phyloP scores from a whole-genome alignment of 2,888 invertebrate species.

The Harpalus rubripes region DNA sequence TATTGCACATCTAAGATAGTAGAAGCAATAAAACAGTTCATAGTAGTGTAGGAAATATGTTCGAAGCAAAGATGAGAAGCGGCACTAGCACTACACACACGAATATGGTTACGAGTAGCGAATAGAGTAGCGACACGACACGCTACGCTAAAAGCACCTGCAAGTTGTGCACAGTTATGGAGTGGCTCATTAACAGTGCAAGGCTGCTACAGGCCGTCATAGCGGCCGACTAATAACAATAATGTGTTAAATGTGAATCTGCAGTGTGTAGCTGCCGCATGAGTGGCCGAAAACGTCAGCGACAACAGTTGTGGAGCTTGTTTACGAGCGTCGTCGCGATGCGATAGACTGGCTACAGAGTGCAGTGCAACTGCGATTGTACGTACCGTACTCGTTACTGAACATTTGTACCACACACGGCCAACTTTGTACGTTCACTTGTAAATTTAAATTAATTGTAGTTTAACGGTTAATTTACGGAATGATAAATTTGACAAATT shows the following conservation, averaged over 20 bases:
- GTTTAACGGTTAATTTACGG: conserved; percentile 49
- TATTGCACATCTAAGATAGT: not conserved
- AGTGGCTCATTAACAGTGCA: conserved; percentile 65
- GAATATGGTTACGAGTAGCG: no score
- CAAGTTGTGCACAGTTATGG: conserved; percentile 59
- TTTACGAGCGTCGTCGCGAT: conserved; percentile 61
- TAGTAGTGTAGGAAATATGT: conserved; percentile 15
- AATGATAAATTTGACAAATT: conserved; percentile 49
- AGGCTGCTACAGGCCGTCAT: conserved; percentile 41
- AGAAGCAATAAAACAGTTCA: conserved; percentile 48
- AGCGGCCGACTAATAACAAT: conserved; percentile 66
- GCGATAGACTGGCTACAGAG: conserved; percentile 51
- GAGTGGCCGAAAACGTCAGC: conserved; percentile 65
- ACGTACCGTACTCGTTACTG: conserved; percentile 28
- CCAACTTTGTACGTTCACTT: conserved; percentile 53
- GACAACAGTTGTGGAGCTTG: conserved; percentile 62
- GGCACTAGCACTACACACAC: not conserved
- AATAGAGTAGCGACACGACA: not conserved
- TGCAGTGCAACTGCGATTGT: conserved; percentile 42
- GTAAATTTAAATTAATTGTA: conserved; percentile 58
- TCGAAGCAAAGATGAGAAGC: conserved; percentile 50
- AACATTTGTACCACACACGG: conserved; percentile 52
- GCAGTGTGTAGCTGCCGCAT: conserved; percentile 60
- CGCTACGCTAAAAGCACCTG: conserved; percentile 61
- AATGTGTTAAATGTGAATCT: conserved; percentile 66